Percentiles rank a stretch among this genome's conserved stretches.
Conservation (phyloP, 2,888 invertebrate species). For the Eristalinus sepulchralis region DNA sequence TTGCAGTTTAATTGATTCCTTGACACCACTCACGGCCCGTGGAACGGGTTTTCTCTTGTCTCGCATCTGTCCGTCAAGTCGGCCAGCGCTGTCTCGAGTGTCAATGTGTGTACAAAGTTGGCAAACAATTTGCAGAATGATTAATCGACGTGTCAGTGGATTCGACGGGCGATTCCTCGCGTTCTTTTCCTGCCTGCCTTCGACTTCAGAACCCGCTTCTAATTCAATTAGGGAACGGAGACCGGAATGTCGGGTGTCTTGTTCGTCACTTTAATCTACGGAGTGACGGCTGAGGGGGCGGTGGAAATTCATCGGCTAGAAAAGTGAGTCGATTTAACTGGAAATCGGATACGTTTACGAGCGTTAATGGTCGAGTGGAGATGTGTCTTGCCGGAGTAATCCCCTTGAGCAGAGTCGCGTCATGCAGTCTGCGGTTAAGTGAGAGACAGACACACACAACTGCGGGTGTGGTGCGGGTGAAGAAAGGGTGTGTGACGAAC, state of each 20-base stretch:
- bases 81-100: slow-evolving; percentile 60
- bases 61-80: slow-evolving; percentile 14
- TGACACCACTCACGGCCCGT: slow-evolving; percentile 59
- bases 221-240: slow-evolving; percentile 68
- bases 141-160: slow-evolving; percentile 63
- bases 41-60: slow-evolving; percentile 47
- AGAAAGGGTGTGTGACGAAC: not conserved
- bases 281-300: not conserved
- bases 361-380: slow-evolving; percentile 47
- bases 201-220: slow-evolving; percentile 49
- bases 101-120: slow-evolving; percentile 51
- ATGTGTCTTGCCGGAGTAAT: slow-evolving; percentile 56
- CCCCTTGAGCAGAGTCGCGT: slow-evolving; percentile 45
- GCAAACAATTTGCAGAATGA: slow-evolving; percentile 71
- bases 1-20: slow-evolving; percentile 69
- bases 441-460: not conserved
- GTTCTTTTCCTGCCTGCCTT: slow-evolving; percentile 7
- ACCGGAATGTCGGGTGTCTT: slow-evolving; percentile 57
- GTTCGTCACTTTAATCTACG: slow-evolving; percentile 1
- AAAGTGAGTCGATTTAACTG: slow-evolving; percentile 70
- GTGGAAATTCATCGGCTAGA: slow-evolving; percentile 67
- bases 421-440: slow-evolving; percentile 56
- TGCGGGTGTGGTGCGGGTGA: not conserved
- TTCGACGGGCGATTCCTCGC: not conserved
- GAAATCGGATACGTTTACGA: slow-evolving; percentile 57